phyloP scores from a whole-genome alignment of 2,888 invertebrate species.

The Lissocephala sabroskyi region DNA sequence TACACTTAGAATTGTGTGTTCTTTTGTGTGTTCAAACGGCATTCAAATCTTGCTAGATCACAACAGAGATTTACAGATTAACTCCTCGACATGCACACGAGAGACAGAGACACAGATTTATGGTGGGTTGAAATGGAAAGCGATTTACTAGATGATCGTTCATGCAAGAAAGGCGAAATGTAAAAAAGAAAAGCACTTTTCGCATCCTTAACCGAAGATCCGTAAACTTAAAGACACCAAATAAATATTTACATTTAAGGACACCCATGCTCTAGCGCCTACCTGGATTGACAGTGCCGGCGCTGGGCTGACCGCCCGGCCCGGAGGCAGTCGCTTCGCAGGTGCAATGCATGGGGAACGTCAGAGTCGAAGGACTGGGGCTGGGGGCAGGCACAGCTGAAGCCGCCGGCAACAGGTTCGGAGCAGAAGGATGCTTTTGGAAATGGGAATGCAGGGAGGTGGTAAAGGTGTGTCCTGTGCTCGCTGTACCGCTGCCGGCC shows the following conservation, averaged over 20 bases:
- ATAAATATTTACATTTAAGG: constrained; percentile 2
- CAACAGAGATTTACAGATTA: no score
- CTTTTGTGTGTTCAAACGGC: constrained; percentile 16
- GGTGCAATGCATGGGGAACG: constrained; percentile 64
- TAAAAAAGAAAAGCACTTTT: no score
- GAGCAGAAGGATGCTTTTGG: constrained; percentile 69
- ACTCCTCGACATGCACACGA: no score
- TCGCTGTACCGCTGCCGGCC: constrained; percentile 1
- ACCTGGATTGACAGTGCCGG: constrained; percentile 59
- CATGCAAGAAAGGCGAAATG: no score
- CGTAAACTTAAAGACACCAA: no score
- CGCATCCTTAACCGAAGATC: no score
- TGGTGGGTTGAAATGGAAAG: no score
- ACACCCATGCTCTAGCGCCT: constrained; percentile 72
- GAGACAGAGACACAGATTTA: no score
- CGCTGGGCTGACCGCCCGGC: constrained; percentile 50
- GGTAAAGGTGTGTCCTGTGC: constrained; percentile 27
- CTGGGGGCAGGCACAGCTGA: constrained; percentile 48
- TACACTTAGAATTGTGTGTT: constrained; percentile 50
- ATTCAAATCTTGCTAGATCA: no score
- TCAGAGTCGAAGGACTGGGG: constrained; percentile 65
- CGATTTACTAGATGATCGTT: no score
- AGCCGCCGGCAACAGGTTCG: constrained; percentile 60
- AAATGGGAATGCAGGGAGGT: constrained; percentile 66
- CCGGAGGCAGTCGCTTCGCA: constrained; percentile 68